Base-by-base conservation (phyloP, 1,140 invertebrate species). In the Drosophila ficusphila region DNA sequence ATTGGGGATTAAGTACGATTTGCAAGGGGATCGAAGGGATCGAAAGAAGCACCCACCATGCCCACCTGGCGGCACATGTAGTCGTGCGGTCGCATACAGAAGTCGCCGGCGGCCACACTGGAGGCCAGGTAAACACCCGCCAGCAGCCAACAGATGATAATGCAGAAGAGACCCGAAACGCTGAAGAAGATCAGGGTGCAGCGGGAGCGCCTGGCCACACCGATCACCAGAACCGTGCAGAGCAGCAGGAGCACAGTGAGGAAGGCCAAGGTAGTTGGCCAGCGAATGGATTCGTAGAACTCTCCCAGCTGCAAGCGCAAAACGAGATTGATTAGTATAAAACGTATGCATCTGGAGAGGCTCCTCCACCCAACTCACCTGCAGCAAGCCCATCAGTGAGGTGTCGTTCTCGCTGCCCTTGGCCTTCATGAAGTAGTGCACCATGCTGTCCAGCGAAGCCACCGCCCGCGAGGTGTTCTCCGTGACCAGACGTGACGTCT, bases 141-240 rank as follows among this genome's bases (percentile, higher is more conserved):
- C 92, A 96, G 93, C 60, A 96, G 92, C 95, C 95, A 97, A 33
- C 95, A 96, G 51, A 96, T 93, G 70, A 97, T 96, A 25, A 97
- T 95, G 53, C 95, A 95, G 77, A 97, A 94, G 29, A 97, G 92
- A 29, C 96, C 96, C 79, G 96, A 95, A 31, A 96, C 96, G 36
- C 91, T 92, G 65, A 93, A 96, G 93, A 96, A 95, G 79, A 97
- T 97, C 42, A 97, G 93, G 16, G 96, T 95, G 91, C 96, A 96
- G 76, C 96, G 93, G 6, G 96, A 97, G 89, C 96, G 95, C 69
- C 96, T 93, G 47, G 95, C 95, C 46, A 97, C 95, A 46, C 96
- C 96, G 82, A 96, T 96, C 56, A 97, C 93, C 68, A 97, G 93
- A 44, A 97, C 93, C 27, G 96, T 94, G 91, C 96, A 97, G 29